These are phyloP conservation scores for Urophycis tenuis DNA, from an alignment of 2,797 vertebrate species.

Conservation along the genomic window DNA sequence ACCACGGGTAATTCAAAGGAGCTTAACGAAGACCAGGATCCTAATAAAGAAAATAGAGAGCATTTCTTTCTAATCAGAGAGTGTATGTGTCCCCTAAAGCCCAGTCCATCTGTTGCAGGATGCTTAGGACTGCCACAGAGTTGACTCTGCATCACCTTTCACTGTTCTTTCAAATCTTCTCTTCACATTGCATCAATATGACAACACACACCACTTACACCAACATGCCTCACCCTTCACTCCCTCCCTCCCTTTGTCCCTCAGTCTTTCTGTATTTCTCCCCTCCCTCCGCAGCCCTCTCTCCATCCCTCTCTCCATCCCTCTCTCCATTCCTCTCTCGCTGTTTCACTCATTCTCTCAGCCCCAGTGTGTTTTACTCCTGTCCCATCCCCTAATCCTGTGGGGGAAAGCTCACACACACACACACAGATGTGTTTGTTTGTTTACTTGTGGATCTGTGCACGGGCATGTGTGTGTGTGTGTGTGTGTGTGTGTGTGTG, in stretches of 20 bases:
- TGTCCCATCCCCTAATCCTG: conserved; percentile 2
- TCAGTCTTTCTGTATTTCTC: too few species aligned
- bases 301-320: not conserved
- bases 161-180: conserved; percentile 15
- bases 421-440: conserved; percentile 25
- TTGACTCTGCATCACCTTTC: not conserved
- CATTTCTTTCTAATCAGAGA: conserved; percentile 40
- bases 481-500: conserved; percentile 1
- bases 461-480: not conserved
- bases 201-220: too few species aligned
- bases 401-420: conserved; percentile 11
- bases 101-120: conserved; percentile 9
- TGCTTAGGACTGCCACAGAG: not conserved
- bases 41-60: conserved; percentile 53
- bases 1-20: conserved; percentile 38
- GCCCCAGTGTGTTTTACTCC: conserved; percentile 7
- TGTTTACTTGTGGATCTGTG: conserved; percentile 5
- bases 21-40: conserved; percentile 49
- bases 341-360: not conserved
- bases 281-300: not conserved
- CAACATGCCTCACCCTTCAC: too few species aligned
- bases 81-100: conserved; percentile 30
- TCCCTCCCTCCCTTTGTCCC: too few species aligned
- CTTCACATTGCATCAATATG: too few species aligned
- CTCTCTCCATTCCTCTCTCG: not conserved